Evolutionary conservation across 2,888 invertebrate genomes (phyloP).

Genomic region (Heteromyza rotundicornis): DNA sequence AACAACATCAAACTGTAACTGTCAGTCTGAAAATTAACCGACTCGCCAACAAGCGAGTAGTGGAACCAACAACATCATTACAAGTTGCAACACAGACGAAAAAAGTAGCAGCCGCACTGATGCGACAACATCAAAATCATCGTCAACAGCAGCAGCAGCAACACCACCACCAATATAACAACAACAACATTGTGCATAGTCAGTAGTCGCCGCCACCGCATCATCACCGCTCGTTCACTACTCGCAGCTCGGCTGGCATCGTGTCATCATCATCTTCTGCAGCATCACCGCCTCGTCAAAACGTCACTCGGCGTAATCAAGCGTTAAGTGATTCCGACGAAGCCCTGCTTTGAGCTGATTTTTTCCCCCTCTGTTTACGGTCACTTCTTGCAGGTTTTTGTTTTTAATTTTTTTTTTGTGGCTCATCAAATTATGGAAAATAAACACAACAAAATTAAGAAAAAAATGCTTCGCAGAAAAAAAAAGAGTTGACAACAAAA

Average conservation of each 20-base stretch:
- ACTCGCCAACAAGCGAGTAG: background rate
- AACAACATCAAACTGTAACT: background rate
- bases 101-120: background rate
- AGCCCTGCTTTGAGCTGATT: no score
- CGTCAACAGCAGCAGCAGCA: background rate
- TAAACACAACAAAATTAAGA: no score
- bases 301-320: slow-evolving; percentile 56
- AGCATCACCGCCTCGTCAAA: slow-evolving; percentile 52
- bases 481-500: no score
- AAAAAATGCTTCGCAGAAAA: no score
- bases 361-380: no score
- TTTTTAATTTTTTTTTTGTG: no score
- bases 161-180: background rate
- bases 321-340: slow-evolving; percentile 58
- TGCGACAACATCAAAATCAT: background rate
- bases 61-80: background rate
- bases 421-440: no score
- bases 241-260: background rate
- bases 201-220: background rate
- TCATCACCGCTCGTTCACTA: background rate
- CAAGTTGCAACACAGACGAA: background rate
- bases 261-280: slow-evolving; percentile 42
- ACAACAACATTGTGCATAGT: no score
- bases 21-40: background rate
- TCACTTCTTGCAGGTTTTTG: no score